These are phyloP conservation scores for Diarsia mendica DNA, from an alignment of 2,888 invertebrate genomes.

Conservation along the genomic window DNA sequence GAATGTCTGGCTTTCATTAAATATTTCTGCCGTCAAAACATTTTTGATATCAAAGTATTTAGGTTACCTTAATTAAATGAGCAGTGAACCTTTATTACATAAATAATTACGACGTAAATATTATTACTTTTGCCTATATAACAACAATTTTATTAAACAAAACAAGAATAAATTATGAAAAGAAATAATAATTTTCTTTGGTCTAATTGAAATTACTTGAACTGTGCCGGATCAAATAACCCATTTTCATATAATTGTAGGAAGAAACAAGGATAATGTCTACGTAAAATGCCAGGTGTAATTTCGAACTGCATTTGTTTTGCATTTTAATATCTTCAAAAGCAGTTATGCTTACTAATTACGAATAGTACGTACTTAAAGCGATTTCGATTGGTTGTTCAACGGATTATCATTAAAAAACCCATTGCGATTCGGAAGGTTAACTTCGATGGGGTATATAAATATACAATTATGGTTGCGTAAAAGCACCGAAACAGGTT, in stretches of 20 bases:
- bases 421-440: slow-evolving; percentile 18
- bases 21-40: slow-evolving; percentile 1
- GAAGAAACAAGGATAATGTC: slow-evolving; percentile 1
- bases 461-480: slow-evolving; percentile 42
- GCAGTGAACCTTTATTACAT: not conserved
- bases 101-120: slow-evolving; percentile 6
- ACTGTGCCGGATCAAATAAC: slow-evolving; percentile 7
- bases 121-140: not conserved
- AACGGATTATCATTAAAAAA: slow-evolving; percentile 44
- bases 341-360: slow-evolving; percentile 18
- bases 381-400: not conserved
- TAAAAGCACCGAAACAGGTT: slow-evolving; percentile 35
- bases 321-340: slow-evolving; percentile 19
- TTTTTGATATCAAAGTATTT: slow-evolving; percentile 15
- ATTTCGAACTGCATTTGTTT: slow-evolving; percentile 18
- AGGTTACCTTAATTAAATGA: slow-evolving; percentile 9
- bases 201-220: slow-evolving; percentile 12
- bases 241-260: slow-evolving; percentile 1
- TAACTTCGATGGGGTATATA: slow-evolving; percentile 21
- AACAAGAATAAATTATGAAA: slow-evolving; percentile 5
- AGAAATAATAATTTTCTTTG: not conserved
- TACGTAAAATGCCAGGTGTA: not conserved
- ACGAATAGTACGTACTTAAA: not conserved
- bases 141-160: not conserved
- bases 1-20: not conserved